Evolutionary conservation across 2,113 vertebrate species (phyloP).

Genomic region (Hydropotes inermis): DNA sequence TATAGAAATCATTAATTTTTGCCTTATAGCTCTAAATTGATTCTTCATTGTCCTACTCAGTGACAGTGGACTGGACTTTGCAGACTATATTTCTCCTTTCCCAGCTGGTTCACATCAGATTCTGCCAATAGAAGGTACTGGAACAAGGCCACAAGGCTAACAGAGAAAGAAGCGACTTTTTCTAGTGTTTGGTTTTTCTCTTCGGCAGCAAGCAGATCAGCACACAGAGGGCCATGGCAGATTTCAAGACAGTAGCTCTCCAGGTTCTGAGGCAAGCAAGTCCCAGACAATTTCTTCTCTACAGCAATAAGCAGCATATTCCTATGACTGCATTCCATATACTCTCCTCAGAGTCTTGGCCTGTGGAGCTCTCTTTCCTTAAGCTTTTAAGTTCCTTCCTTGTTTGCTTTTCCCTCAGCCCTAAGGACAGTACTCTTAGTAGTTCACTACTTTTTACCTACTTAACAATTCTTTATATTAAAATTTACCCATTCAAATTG

Average conservation of each 20-base stretch:
- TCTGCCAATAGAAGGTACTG: not conserved
- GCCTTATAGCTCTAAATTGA: not conserved
- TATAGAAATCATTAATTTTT: not conserved
- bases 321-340: not conserved
- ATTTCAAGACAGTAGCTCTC: not conserved
- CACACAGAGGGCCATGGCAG: not conserved
- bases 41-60: slow-evolving; percentile 13
- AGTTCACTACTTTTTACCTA: slow-evolving; percentile 21
- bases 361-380: not conserved
- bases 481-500: slow-evolving; percentile 14
- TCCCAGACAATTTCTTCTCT: not conserved
- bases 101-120: not conserved
- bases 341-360: not conserved
- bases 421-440: not conserved
- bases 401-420: not conserved
- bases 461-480: slow-evolving; percentile 33
- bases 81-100: not conserved
- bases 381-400: not conserved
- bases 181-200: not conserved
- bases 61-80: not conserved
- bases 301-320: not conserved
- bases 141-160: not conserved
- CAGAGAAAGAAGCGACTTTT: not conserved
- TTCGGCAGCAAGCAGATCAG: not conserved
- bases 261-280: not conserved